A percentile compares a stretch with the other conserved stretches of the same genome.
Conservation (phyloP, 2,888 invertebrate species). For the Priocnemis perturbator region DNA sequence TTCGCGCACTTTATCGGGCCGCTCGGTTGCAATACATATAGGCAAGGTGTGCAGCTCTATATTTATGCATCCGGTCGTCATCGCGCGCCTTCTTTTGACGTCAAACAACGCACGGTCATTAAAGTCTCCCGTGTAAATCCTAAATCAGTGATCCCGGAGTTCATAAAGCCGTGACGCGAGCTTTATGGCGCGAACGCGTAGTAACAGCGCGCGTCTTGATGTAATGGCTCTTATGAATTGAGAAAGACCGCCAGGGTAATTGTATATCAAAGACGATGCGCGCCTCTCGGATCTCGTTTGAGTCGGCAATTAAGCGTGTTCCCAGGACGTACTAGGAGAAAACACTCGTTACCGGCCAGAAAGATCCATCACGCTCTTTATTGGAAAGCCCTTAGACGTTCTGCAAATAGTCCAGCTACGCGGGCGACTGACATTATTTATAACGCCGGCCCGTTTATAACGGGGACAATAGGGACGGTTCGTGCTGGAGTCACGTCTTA, state of each 20-base stretch:
- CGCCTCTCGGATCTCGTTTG: constrained; percentile 24
- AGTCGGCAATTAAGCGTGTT: constrained; percentile 20
- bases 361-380: not conserved
- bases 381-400: too few species aligned
- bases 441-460: too few species aligned
- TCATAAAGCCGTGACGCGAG: constrained; percentile 55
- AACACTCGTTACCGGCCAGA: not conserved
- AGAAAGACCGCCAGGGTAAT: constrained; percentile 52
- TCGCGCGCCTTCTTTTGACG: constrained; percentile 55
- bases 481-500: too few species aligned
- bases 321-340: not conserved
- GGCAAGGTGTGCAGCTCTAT: constrained; percentile 23
- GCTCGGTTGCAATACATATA: not conserved
- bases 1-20: too few species aligned
- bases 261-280: constrained; percentile 34
- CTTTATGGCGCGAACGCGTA: constrained; percentile 59
- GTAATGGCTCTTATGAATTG: constrained; percentile 53
- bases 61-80: constrained; percentile 67
- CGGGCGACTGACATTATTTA: too few species aligned
- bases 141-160: constrained; percentile 62
- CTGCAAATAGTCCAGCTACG: too few species aligned
- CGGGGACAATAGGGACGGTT: too few species aligned
- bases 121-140: constrained; percentile 63
- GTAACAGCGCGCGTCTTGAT: constrained; percentile 43
- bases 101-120: constrained; percentile 48